phyloP scores from a whole-genome alignment of 1,140 invertebrate species.

The Scaptomyza graminum region DNA sequence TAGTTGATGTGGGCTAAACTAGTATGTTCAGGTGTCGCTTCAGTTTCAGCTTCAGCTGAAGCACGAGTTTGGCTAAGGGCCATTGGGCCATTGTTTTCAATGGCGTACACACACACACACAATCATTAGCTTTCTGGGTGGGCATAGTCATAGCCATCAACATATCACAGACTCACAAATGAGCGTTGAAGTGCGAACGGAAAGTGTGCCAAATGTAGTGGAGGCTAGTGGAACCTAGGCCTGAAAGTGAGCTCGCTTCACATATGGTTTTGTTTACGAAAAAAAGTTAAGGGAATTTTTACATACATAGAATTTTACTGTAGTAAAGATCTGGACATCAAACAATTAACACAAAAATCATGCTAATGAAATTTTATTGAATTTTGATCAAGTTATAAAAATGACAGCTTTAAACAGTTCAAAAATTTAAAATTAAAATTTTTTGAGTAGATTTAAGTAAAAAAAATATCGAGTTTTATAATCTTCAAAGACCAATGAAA shows the following conservation, averaged over 20 bases:
- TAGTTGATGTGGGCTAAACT: slow-evolving; percentile 62
- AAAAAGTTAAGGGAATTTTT: no score
- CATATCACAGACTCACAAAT: slow-evolving; percentile 35
- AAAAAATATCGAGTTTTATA: no score
- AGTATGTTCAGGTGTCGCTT: slow-evolving; percentile 52
- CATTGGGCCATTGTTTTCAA: slow-evolving; percentile 53
- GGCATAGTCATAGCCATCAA: slow-evolving; percentile 24
- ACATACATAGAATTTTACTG: no score
- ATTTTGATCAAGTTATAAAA: no score
- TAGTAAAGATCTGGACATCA: no score
- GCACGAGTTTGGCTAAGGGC: slow-evolving; percentile 42
- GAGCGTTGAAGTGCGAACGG: slow-evolving; percentile 51
- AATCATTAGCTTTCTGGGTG: slow-evolving; percentile 36
- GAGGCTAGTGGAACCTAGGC: slow-evolving; percentile 40
- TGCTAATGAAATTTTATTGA: no score
- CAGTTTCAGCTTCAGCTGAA: slow-evolving; percentile 20
- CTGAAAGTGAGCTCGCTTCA: slow-evolving; percentile 45
- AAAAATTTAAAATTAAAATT: no score
- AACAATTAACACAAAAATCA: no score
- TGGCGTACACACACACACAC: slow-evolving; percentile 41
- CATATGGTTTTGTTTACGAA: no score
- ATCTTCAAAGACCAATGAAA: no score
- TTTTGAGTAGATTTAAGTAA: no score
- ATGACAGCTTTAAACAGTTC: no score
- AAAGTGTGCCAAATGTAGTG: slow-evolving; percentile 73